Evolutionary conservation across 1,140 invertebrate species (phyloP).

Genomic region (Neotoxoptera formosana): DNA sequence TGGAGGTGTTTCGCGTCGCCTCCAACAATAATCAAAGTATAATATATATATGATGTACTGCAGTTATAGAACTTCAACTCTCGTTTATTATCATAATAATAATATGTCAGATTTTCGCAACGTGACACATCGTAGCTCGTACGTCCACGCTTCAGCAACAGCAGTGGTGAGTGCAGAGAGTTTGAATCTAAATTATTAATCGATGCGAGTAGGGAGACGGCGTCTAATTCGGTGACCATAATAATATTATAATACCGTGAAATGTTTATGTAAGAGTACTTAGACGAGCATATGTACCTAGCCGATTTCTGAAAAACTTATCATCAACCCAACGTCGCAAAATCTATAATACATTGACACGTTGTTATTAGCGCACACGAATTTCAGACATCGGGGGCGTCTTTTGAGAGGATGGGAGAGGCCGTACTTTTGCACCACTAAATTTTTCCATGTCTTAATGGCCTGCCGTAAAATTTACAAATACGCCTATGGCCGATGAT

Average conservation of each 20-base stretch:
- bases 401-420: not conserved
- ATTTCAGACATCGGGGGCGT: no score
- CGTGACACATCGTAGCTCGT: not conserved
- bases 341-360: not conserved
- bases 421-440: not conserved
- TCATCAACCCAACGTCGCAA: not conserved
- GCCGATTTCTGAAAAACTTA: not conserved
- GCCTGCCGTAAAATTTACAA: not conserved
- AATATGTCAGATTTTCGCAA: not conserved
- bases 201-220: not conserved
- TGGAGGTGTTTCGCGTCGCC: not conserved
- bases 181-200: not conserved
- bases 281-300: not conserved
- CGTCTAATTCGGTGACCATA: not conserved
- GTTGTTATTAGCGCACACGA: not conserved
- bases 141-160: not conserved
- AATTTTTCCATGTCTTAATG: not conserved
- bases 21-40: not conserved
- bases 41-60: not conserved
- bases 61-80: not conserved
- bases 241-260: not conserved
- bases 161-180: not conserved
- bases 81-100: not conserved
- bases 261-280: not conserved
- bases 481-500: not conserved